Percentiles rank a stretch among this genome's conserved stretches.
These are phyloP conservation scores for Hipposideros larvatus DNA, from an alignment of 2,797 vertebrate genomes.

Conservation along the genomic window DNA sequence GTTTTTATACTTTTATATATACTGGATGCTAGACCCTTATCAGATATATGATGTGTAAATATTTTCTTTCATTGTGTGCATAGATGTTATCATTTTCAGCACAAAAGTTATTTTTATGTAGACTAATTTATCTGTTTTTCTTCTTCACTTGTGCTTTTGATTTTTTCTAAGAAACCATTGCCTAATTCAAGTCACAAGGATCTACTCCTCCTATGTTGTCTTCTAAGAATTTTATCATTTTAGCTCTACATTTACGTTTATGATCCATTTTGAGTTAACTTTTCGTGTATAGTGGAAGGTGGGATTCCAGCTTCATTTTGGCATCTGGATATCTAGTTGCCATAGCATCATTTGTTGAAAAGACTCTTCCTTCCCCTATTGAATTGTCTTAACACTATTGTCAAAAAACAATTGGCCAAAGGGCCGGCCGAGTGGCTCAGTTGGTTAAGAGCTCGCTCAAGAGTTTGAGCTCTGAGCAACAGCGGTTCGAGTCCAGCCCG, in stretches of 20 bases:
- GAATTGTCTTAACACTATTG: not conserved
- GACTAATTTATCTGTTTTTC: not conserved
- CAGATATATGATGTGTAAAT: not conserved
- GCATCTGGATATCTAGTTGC: not conserved
- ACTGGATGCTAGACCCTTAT: not conserved
- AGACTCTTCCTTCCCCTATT: not conserved
- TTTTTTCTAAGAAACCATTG: constrained; percentile 1
- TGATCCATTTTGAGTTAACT: not conserved
- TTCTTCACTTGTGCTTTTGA: not conserved
- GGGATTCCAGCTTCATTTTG: not conserved
- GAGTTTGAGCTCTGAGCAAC: too few relatives aligned
- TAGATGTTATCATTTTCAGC: not conserved
- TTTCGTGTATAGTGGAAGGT: not conserved
- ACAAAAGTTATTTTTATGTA: not conserved
- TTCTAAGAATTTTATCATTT: not conserved
- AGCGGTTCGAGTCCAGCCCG: too few relatives aligned
- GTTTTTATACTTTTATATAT: not conserved
- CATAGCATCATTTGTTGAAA: not conserved
- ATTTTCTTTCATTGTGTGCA: not conserved
- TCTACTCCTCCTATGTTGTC: not conserved
- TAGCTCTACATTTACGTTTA: not conserved
- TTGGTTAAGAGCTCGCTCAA: too few relatives aligned
- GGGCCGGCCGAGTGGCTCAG: too few relatives aligned
- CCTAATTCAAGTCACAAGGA: not conserved
- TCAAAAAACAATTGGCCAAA: not conserved